phyloP scores from a whole-genome alignment of 2,797 vertebrate species.

The Pteropus rufus region DNA sequence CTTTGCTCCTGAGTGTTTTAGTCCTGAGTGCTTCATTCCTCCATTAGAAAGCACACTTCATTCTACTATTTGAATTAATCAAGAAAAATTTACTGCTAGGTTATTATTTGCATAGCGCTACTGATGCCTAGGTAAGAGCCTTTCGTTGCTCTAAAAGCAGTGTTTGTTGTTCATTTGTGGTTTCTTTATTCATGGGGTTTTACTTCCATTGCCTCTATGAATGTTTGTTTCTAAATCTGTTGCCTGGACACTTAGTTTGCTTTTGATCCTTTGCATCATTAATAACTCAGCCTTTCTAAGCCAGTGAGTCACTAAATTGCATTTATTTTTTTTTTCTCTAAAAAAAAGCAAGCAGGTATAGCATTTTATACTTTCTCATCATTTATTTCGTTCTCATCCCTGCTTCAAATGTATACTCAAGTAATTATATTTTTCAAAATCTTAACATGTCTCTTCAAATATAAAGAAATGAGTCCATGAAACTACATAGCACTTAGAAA shows the following conservation, averaged over 20 bases:
- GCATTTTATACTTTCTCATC: background rate
- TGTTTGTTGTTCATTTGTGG: background rate
- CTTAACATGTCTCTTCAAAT: background rate
- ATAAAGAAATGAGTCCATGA: constrained; percentile 11
- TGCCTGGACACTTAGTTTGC: background rate
- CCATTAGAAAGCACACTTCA: background rate
- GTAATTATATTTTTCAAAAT: constrained; percentile 27
- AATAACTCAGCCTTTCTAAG: constrained; percentile 31
- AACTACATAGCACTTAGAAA: background rate
- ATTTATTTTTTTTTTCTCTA: constrained; percentile 5
- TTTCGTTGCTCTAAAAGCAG: background rate
- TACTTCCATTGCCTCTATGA: background rate
- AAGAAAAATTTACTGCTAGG: background rate
- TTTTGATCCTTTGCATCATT: background rate
- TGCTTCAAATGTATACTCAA: background rate
- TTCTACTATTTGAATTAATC: background rate
- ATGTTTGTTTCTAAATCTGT: constrained; percentile 11
- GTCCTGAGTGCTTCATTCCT: background rate
- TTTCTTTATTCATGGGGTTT: constrained; percentile 24
- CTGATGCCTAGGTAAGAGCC: background rate
- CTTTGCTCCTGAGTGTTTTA: background rate
- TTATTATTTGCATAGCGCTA: background rate
- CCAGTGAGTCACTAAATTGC: constrained; percentile 37
- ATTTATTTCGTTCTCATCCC: background rate
- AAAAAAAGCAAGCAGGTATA: background rate